Percentiles rank a stretch among this genome's conserved stretches.
phyloP scores from a whole-genome alignment of 2,113 vertebrate species.

The Condylura cristata region DNA sequence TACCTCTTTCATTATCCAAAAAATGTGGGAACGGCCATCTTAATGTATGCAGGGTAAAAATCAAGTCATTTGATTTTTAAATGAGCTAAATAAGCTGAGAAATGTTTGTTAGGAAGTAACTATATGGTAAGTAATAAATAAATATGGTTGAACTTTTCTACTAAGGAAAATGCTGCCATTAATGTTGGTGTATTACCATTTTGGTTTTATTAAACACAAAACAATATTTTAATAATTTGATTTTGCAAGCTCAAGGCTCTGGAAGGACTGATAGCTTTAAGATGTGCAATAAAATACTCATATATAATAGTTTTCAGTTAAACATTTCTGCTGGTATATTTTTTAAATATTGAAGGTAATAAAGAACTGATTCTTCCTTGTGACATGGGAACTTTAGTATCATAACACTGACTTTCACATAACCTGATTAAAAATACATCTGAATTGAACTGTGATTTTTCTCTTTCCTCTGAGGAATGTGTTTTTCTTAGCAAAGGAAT shows the following conservation, averaged over 20 bases:
- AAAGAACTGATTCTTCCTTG: background rate
- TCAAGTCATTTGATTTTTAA: slow-evolving; percentile 53
- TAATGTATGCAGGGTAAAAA: slow-evolving; percentile 53
- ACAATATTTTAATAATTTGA: slow-evolving; percentile 49
- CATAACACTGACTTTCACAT: background rate
- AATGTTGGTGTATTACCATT: slow-evolving; percentile 22
- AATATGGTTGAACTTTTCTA: slow-evolving; percentile 35
- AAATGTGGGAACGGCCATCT: background rate
- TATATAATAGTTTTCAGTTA: slow-evolving; percentile 50
- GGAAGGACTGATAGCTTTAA: slow-evolving; percentile 25
- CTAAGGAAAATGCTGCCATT: slow-evolving; percentile 46
- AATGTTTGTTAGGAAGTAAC: slow-evolving; percentile 52
- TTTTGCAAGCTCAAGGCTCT: slow-evolving; percentile 42
- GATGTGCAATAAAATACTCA: background rate
- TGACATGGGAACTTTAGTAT: background rate
- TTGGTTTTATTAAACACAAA: slow-evolving; percentile 50
- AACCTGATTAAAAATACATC: slow-evolving; percentile 47
- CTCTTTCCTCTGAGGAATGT: background rate
- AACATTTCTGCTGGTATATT: background rate
- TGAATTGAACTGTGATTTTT: slow-evolving; percentile 12
- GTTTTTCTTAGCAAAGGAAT: background rate
- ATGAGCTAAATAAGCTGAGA: slow-evolving; percentile 51
- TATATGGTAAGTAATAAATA: slow-evolving; percentile 20
- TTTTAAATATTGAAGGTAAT: slow-evolving; percentile 21
- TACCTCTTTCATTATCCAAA: slow-evolving; percentile 43